A percentile compares a stretch with the other conserved stretches of the same genome.
Evolutionary conservation across 2,888 invertebrate genomes (phyloP).

Genomic region (Ferrisia virgata): DNA sequence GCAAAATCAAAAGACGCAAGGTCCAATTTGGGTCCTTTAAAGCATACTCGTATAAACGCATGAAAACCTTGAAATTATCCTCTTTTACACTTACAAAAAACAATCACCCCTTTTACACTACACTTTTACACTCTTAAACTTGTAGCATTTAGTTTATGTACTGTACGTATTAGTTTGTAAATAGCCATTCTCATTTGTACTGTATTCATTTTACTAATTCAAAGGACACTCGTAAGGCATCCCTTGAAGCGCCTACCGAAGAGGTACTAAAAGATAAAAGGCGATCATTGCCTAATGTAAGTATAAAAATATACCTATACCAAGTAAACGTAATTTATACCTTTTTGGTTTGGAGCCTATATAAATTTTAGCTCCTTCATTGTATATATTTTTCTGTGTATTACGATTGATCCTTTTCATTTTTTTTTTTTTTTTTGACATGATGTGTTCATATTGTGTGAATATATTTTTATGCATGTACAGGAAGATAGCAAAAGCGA

Average conservation of each 20-base stretch:
- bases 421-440: no score
- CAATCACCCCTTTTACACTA: neutral
- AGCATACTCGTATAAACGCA: no score
- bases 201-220: neutral
- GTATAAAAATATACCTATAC: neutral
- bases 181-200: neutral
- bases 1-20: no score
- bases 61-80: neutral
- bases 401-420: neutral
- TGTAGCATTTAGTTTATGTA: neutral
- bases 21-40: no score
- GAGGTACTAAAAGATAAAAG: conserved; percentile 18
- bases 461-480: neutral
- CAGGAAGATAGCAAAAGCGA: conserved; percentile 8
- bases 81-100: neutral
- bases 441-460: neutral
- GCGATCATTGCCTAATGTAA: conserved; percentile 23
- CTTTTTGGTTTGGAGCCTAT: neutral
- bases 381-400: neutral
- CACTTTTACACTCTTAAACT: neutral
- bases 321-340: neutral
- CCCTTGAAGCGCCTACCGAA: neutral
- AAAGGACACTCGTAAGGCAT: neutral
- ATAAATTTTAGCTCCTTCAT: neutral
- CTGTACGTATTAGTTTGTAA: neutral